Evolutionary conservation across 2,797 vertebrate species (phyloP), one percentile per base, ranked within the genome.

Genomic region (Ataeniobius toweri): DNA sequence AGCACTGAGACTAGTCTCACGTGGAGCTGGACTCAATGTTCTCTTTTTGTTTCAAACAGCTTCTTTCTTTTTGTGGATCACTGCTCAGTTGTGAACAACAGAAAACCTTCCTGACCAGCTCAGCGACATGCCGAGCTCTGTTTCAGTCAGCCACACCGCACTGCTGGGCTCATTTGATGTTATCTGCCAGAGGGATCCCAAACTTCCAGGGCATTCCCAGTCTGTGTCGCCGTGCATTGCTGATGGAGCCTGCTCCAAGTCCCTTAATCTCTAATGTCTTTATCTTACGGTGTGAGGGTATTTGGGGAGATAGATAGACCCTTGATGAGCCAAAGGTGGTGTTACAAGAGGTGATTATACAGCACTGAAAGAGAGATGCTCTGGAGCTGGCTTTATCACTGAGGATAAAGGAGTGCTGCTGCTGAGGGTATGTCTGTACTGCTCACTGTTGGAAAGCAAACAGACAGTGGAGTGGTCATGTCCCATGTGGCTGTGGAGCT

Each of bases 361-460:
- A 48, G 85, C 80, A 76, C 41, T 86, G 85, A 88, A 88, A 83
- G 85, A 88, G 86, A 83, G 78, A 71, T 26, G 69, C 80, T 81
- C 83, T 80, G 81, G 86, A 90, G 89, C 77, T 53, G 48, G 79
- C 83, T 80, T 36, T 67, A 80, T 86, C 79, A 78, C 78, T 72
- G 73, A 80, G 86, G 80, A 88, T 81, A 81, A 80, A 78, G 51
- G 77, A 67, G 80, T 74, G 65, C 80, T 83, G 82, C 82, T 63
- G 82, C 82, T 59, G 80, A 83, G 83, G 86, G 88, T 88, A 87
- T 80, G 74, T 82, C 83, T 80, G 87, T 86, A 83, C 83, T 90
- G 91, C 92, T 92, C 91, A 92, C 86, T 79, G 59, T 78, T 87
- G 89, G 88, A 92, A 87, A 94, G 90, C 78, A 79, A 71, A 20